phyloP scores from a whole-genome alignment of 2,797 vertebrate genomes.

The Masticophis lateralis region DNA sequence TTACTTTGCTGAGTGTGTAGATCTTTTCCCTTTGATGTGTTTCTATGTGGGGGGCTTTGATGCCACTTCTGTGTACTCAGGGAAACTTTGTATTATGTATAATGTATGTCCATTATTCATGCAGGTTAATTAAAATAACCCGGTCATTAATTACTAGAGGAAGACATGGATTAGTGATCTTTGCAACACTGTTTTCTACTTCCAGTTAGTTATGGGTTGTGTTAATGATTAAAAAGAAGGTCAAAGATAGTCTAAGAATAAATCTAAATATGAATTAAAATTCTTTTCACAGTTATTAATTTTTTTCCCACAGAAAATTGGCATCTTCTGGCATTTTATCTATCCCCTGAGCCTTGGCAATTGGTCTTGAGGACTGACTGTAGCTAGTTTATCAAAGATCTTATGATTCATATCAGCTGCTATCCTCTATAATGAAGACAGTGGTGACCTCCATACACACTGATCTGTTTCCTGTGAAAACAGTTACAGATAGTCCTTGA shows the following conservation, averaged over 20 bases:
- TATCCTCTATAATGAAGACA: not conserved
- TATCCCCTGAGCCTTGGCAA: not conserved
- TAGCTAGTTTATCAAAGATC: not conserved
- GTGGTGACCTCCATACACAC: not conserved
- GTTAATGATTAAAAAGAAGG: not conserved
- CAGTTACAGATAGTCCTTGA: not conserved
- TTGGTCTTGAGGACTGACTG: not conserved
- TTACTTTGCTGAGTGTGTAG: not conserved
- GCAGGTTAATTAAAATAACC: not conserved
- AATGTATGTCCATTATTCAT: not conserved
- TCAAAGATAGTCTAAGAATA: not conserved
- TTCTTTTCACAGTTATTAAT: not conserved
- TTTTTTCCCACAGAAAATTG: not conserved
- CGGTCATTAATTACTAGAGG: not conserved
- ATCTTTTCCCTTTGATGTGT: not conserved
- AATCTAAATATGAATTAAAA: not conserved
- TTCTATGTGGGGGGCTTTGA: not conserved
- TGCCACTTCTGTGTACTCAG: not conserved
- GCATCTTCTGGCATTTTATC: not conserved
- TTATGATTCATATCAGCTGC: not conserved
- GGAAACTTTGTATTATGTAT: not conserved
- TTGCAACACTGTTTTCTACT: not conserved
- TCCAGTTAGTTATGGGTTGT: not conserved
- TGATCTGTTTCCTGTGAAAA: not conserved
- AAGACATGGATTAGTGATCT: not conserved